Evolutionary conservation across 2,113 vertebrate genomes (phyloP).

Genomic region (Rhinogobius similis): DNA sequence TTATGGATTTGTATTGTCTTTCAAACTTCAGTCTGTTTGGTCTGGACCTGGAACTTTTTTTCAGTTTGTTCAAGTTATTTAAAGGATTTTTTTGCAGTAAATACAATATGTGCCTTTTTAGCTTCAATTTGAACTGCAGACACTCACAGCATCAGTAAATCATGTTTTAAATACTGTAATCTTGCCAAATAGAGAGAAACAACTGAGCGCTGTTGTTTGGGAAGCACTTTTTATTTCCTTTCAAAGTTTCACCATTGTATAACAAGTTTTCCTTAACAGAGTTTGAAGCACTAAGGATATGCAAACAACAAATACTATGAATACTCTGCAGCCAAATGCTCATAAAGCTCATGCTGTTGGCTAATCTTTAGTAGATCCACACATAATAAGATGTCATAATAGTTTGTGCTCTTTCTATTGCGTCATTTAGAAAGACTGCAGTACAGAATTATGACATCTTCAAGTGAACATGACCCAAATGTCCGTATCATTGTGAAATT

Average conservation of each 20-base stretch:
- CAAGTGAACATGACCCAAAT: neutral
- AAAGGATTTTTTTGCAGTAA: too few species aligned
- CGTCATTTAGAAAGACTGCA: neutral
- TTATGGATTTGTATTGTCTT: too few species aligned
- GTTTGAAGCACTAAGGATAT: neutral
- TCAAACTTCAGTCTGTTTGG: too few species aligned
- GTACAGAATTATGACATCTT: constrained; percentile 4
- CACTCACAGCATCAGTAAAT: too few species aligned
- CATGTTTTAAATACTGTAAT: neutral
- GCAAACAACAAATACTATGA: neutral
- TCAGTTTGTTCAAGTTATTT: too few species aligned
- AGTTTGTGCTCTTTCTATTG: neutral
- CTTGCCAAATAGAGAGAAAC: neutral
- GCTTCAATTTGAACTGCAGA: too few species aligned
- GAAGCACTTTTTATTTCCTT: neutral
- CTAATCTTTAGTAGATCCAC: neutral
- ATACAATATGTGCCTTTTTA: too few species aligned
- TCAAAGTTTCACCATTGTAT: neutral
- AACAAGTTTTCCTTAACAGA: neutral
- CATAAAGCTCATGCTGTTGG: neutral
- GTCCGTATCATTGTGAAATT: constrained; percentile 5
- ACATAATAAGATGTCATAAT: neutral
- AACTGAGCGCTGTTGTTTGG: too few species aligned
- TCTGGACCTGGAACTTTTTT: too few species aligned
- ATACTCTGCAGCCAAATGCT: neutral